These are phyloP conservation scores for Rhineura floridana DNA, from an alignment of 2,113 vertebrate genomes.

Conservation along the genomic window DNA sequence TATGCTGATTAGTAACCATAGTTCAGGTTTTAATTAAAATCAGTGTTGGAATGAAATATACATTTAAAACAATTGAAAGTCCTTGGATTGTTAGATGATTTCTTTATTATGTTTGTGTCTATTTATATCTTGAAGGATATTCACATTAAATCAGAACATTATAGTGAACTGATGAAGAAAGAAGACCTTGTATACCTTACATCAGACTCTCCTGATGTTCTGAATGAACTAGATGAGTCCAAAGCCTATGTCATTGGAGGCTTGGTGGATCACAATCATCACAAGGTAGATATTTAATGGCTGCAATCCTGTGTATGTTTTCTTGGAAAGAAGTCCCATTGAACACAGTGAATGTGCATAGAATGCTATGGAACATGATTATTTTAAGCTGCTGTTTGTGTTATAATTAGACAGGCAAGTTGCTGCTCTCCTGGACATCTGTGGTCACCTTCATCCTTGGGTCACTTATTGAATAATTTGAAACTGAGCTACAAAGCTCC, in stretches of 20 bases:
- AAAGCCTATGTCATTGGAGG: slow-evolving; percentile 97
- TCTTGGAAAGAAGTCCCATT: background rate
- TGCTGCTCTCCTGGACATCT: background rate
- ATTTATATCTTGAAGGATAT: slow-evolving; percentile 84
- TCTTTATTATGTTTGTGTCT: slow-evolving; percentile 18
- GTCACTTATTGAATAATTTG: background rate
- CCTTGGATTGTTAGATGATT: background rate
- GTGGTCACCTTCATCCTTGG: background rate
- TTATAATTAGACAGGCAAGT: background rate
- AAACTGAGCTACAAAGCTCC: background rate
- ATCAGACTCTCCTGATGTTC: slow-evolving; percentile 92
- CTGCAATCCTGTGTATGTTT: background rate
- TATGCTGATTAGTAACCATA: background rate
- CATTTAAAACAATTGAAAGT: background rate
- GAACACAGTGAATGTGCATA: background rate
- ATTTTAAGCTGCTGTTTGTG: background rate
- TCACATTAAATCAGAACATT: slow-evolving; percentile 86
- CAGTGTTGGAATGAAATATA: background rate
- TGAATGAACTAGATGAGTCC: slow-evolving; percentile 87
- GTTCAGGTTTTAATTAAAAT: background rate
- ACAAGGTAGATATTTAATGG: slow-evolving; percentile 83
- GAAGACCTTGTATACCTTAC: slow-evolving; percentile 94
- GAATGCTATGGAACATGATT: background rate
- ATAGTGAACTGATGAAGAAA: slow-evolving; percentile 84
- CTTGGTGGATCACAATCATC: slow-evolving; percentile 97